Evolutionary conservation across 2,888 invertebrate genomes (phyloP), one percentile per base, ranked within the genome.

Genomic region (Xylota sylvarum): DNA sequence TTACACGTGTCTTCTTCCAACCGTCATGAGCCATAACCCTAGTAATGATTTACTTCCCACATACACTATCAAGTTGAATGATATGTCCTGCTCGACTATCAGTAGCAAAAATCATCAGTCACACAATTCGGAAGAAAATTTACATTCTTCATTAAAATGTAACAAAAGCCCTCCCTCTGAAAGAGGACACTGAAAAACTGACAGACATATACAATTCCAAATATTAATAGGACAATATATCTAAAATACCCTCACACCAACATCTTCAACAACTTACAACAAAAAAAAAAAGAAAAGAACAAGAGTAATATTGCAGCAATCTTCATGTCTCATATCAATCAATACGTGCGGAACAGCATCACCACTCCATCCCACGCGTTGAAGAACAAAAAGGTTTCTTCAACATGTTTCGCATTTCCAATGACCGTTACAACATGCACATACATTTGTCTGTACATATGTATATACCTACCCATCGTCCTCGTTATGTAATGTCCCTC

Each of bases 311-410:
- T 81, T 86, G 81, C 72, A 62, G 73, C 72, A 81, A 86, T 81
- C 77, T 86, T 77, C 77, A 73, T 81, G 86, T 86, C 77, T 67
- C 77, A 73, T 81, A 86, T 86, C 81, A 81, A 86, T 86, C 86
- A 86, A 81, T 86, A 86, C 77, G 77, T 78, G 81, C 56, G 48
- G 60, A 85, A 80, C 56, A 40, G 60, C 27, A 65, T 32, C 23
- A 30, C 58, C 58, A 65, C 65, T 17, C 58, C 37, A 46, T 55
- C 64, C 19, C 55, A 56, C 23, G 43, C 32, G 37, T 52, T 43
- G 30, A 73, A 74, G 67, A 58, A 69, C 43, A 69, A 67, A 81
- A 81, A 86, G 86, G 86, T 81, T 86, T 37, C 55, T 81, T 40
- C 72, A 77, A 67, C 85, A 86, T 64, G 85, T 32, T 77, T 72